phyloP scores from a whole-genome alignment of 2,888 invertebrate genomes.

The Rotaria magnacalcarata region DNA sequence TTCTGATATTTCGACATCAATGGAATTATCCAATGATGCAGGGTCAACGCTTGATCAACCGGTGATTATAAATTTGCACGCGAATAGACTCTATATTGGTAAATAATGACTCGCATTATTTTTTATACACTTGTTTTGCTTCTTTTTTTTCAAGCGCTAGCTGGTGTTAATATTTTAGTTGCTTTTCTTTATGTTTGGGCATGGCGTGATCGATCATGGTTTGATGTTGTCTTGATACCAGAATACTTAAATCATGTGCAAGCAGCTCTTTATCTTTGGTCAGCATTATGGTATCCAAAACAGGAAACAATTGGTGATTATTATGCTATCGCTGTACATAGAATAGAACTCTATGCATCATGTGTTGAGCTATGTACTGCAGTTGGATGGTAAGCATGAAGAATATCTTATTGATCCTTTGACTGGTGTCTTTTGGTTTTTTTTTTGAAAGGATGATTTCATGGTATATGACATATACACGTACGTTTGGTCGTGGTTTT shows the following conservation, averaged over 20 bases:
- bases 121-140: neutral
- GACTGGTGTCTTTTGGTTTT: neutral
- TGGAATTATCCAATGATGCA: neutral
- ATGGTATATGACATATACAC: neutral
- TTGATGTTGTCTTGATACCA: neutral
- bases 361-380: neutral
- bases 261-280: neutral
- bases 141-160: neutral
- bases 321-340: conserved; percentile 11
- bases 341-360: neutral
- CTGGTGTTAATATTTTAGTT: neutral
- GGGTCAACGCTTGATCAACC: neutral
- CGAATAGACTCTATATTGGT: neutral
- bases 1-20: neutral
- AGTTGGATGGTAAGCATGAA: neutral
- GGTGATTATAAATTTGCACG: neutral
- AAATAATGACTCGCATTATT: neutral
- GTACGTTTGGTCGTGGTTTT: neutral
- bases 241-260: neutral
- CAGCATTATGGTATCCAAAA: neutral
- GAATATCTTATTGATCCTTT: neutral
- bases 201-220: neutral
- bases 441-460: neutral
- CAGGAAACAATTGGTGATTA: neutral
- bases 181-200: neutral